Evolutionary conservation across 1,140 invertebrate species (phyloP).

Genomic region (Pomacea maculata): DNA sequence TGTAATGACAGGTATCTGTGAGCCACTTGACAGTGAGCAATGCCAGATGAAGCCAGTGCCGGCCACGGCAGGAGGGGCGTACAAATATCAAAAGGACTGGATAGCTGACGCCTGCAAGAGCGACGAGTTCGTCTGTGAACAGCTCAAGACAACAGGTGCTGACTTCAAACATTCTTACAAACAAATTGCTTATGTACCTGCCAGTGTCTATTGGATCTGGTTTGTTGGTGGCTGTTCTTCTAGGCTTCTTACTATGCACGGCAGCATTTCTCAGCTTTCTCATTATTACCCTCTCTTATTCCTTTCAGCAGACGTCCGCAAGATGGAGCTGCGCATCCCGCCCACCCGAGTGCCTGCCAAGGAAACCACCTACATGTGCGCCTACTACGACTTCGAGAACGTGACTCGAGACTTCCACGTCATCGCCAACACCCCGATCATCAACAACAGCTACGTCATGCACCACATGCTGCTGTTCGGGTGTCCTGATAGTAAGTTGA

Average conservation of each 20-base stretch:
- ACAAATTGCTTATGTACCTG: no score
- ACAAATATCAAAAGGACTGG: background rate
- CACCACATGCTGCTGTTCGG: conserved; percentile 29
- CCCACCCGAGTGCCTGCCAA: background rate
- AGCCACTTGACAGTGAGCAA: conserved; percentile 25
- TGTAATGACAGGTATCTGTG: conserved; percentile 18
- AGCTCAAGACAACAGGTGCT: background rate
- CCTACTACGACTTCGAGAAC: conserved; percentile 29
- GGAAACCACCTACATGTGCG: conserved; percentile 39
- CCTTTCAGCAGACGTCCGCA: background rate
- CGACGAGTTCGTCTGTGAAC: background rate
- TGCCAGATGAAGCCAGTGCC: conserved; percentile 11
- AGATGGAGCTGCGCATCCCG: background rate
- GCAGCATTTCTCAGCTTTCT: no score
- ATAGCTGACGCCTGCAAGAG: background rate
- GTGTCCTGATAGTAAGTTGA: background rate
- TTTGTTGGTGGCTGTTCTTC: no score
- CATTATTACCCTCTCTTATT: no score
- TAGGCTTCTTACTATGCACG: no score
- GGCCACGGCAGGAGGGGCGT: conserved; percentile 13
- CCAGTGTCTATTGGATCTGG: no score
- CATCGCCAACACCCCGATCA: conserved; percentile 35
- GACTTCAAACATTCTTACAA: background rate
- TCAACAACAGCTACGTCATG: conserved; percentile 31
- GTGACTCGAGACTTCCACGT: conserved; percentile 35